Base-by-base conservation (phyloP, 1,140 invertebrate species). In the Bombus huntii region DNA sequence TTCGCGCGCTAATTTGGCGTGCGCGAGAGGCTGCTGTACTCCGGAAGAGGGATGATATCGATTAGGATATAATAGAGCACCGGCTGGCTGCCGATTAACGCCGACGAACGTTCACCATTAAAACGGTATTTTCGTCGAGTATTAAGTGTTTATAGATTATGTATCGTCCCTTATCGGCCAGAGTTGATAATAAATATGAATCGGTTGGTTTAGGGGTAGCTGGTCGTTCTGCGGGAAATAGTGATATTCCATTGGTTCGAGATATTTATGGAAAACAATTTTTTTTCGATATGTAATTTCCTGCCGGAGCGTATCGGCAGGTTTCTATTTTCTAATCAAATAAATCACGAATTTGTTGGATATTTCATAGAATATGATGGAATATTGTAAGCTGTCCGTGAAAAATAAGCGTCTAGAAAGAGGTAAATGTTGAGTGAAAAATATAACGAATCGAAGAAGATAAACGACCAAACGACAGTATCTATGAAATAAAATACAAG, bases 51-150 rank as follows among this genome's bases (percentile, higher is more conserved):
- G n/a, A 53, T 18, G 37, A 5, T 80, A 73, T 85, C 57, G 83
- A 85, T 85, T 71, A 80, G 77, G 70, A 85, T 80, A 80, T 85
- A 85, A 85, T 85, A 66, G 83, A 80, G 31, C 25, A 59, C n/a
- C 9, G 72, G 13, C 25, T 25, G 77, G 6, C 25, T 66, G 81
- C 37, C 57, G 68, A 71, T 80, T 80, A 72, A 79, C 47, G 34
- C 13, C 34, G 74, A 37, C 65, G 22, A 83, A 57, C 75, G 47
- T 34, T 28, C 10, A 3, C 37, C n/a, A 22, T 84, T 79, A 65
- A 62, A 85, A 18, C 68, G 77, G 68, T 68, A 53, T 62, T 80
- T 80, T 73, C 68, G 28, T 31, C 68, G 42, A 47, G 39, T 65
- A 73, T 80, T 72, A 80, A 85, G 83, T 73, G 68, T 73, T 73